phyloP scores from a whole-genome alignment of 1,140 invertebrate species.

The Ceratosolen fusciceps region DNA sequence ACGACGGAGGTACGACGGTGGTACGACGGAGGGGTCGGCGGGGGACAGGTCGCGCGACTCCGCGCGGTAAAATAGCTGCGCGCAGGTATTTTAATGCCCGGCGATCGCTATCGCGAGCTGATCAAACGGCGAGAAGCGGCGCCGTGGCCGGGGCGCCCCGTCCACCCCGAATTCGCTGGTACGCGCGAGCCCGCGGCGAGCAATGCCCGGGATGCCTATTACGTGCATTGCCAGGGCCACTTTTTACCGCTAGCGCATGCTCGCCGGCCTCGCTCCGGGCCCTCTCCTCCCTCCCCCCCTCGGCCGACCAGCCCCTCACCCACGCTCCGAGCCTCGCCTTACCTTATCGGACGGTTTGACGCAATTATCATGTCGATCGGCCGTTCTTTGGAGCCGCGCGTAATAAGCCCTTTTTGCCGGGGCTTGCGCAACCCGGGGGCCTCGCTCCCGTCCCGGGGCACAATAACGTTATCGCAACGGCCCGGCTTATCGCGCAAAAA shows the following conservation, averaged over 20 bases:
- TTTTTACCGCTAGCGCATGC: neutral
- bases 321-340: too few species aligned
- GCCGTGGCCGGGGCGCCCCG: neutral
- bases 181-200: neutral
- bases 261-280: too few species aligned
- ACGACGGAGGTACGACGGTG: neutral
- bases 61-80: constrained; percentile 42
- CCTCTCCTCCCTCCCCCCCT: too few species aligned
- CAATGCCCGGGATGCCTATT: constrained; percentile 1
- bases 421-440: neutral
- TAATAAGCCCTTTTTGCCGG: neutral
- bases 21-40: neutral
- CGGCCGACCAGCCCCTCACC: too few species aligned
- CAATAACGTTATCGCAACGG: too few species aligned
- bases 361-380: neutral
- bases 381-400: too few species aligned
- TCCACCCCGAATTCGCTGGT: neutral
- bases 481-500: neutral
- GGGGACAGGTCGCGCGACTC: constrained; percentile 1
- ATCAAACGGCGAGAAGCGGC: constrained; percentile 38
- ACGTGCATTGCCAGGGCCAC: neutral
- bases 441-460: too few species aligned
- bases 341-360: neutral
- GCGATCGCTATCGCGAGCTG: constrained; percentile 26
- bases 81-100: constrained; percentile 47